phyloP scores from a whole-genome alignment of 1,140 invertebrate species.

The Eubasilissa regina region DNA sequence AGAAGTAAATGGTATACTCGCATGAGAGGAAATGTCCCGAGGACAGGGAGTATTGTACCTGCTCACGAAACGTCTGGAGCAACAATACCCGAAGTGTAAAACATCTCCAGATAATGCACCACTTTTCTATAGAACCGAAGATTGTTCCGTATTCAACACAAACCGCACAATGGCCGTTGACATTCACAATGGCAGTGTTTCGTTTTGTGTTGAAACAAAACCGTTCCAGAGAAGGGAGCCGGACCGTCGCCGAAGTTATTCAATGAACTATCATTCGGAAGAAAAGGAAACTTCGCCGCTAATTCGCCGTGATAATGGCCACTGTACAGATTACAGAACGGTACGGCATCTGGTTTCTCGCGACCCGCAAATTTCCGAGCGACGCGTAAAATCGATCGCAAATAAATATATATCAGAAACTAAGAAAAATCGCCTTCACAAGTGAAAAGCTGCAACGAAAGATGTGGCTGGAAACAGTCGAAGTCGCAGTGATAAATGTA shows the following conservation, averaged over 20 bases:
- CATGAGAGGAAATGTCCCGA: too few relatives aligned
- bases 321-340: not conserved
- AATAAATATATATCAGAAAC: not conserved
- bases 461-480: not conserved
- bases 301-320: not conserved
- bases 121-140: not conserved
- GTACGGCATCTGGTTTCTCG: not conserved
- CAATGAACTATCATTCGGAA: not conserved
- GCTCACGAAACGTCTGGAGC: not conserved
- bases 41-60: not conserved
- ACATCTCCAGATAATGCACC: conserved; percentile 9
- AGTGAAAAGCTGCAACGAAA: not conserved
- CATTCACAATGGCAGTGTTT: not conserved
- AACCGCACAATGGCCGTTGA: not conserved
- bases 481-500: not conserved
- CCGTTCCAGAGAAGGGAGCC: not conserved
- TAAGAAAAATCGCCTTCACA: not conserved
- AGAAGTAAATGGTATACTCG: too few relatives aligned
- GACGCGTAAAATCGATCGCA: conserved; percentile 10
- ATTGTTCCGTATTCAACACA: not conserved
- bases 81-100: conserved; percentile 4
- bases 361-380: not conserved
- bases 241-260: not conserved
- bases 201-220: not conserved
- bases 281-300: not conserved